Conservation (phyloP, 2,797 vertebrate genomes). For the Etheostoma nigrum region DNA sequence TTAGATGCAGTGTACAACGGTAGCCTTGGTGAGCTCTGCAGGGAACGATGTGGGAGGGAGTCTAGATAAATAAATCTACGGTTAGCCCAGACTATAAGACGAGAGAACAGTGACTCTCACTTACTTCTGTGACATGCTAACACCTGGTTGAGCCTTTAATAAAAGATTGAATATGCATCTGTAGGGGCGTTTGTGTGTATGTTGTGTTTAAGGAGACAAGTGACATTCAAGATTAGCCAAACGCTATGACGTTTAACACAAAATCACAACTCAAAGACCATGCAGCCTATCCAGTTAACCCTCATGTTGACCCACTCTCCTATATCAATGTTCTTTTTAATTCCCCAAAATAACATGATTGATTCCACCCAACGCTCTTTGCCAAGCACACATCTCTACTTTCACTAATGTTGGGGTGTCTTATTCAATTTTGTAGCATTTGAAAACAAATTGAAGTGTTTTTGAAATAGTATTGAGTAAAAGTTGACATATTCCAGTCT, state of each 20-base stretch:
- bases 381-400: no score
- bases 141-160: background rate
- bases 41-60: slow-evolving; percentile 45
- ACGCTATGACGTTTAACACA: slow-evolving; percentile 17
- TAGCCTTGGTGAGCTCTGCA: slow-evolving; percentile 51
- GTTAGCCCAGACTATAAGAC: background rate
- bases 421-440: no score
- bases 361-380: no score
- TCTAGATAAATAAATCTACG: slow-evolving; percentile 32
- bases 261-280: slow-evolving; percentile 21
- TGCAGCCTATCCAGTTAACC: slow-evolving; percentile 21
- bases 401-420: no score
- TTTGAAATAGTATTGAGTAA: no score
- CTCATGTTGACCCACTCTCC: no score
- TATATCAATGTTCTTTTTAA: no score
- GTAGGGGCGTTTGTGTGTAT: slow-evolving; percentile 5
- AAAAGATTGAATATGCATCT: background rate
- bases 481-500: no score
- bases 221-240: slow-evolving; percentile 28
- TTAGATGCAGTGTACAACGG: slow-evolving; percentile 27
- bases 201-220: slow-evolving; percentile 6
- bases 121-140: slow-evolving; percentile 15
- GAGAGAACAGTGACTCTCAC: background rate
- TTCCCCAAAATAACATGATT: no score
- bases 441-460: no score